Base-by-base conservation (phyloP, 2,888 invertebrate species). In the Conops quadrifasciatus region DNA sequence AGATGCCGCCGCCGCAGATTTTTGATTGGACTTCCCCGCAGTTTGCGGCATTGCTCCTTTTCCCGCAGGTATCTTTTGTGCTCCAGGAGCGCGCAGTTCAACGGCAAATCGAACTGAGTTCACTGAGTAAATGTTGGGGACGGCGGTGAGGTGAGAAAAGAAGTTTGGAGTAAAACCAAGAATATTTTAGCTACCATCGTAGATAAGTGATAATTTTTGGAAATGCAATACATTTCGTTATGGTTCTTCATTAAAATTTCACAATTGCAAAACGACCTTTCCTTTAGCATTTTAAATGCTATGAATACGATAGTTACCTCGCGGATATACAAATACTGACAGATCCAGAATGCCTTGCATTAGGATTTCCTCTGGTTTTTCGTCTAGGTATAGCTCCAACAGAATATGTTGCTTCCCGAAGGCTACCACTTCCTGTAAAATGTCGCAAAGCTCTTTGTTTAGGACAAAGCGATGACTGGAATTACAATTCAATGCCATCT, bases 391-490 rank as follows among this genome's bases (percentile, higher is more conserved):
- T 1, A 82, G 67, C 64, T 82, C 78, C 36, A 82, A 67, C n/a
- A 79, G n/a, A 43, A 82, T 16, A 1, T 80, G 77, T 21, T 79
- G 80, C 0, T 75, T 62, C 65, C 79, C 73, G 47, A 75, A 56
- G 0, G 77, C 71, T 1, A 81, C 51, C 1, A 73, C 73, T 7
- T 76, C 19, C 64, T 82, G 81, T 4, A 82, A 73, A 13, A 74
- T 75, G 4, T 60, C 51, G 1, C 77, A 67, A 78, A 82, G 76
- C 3, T 75, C 70, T 7, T 72, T 66, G 7, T 77, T 79, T 7
- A 82, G 19, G 1, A 81, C 77, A 51, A 74, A 82, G 0, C 82
- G 82, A 73, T 82, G 82, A 69, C 78, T 21, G 0, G 81, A 81
- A 67, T 82, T 82, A n/a, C 78, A 80, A 30, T 81, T 68, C 24